Conservation (phyloP, 2,113 vertebrate genomes). For the Pollimyrus isidori region DNA sequence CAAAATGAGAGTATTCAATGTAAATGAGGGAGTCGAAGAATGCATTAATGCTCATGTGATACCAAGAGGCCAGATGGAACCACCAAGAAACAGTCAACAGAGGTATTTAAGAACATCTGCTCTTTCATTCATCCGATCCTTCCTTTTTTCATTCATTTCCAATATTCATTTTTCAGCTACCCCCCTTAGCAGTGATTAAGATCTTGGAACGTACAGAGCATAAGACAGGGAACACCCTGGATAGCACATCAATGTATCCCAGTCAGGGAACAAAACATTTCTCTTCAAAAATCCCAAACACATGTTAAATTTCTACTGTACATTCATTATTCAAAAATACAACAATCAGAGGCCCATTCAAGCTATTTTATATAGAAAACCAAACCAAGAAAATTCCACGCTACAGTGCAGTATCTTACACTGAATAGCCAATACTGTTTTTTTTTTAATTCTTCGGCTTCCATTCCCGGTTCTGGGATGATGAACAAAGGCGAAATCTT, state of each 20-base stretch:
- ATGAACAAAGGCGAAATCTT: not conserved
- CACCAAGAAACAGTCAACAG: not conserved
- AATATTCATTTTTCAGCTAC: not conserved
- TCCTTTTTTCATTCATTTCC: not conserved
- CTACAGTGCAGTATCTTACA: not conserved
- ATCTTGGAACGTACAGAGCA: not conserved
- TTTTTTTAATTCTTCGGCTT: not conserved
- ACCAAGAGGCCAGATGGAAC: not conserved
- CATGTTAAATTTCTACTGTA: not conserved
- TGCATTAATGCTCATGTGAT: not conserved
- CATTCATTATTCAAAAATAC: not conserved
- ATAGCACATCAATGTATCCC: not conserved
- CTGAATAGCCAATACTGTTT: not conserved
- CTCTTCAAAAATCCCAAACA: not conserved
- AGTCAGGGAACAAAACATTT: not conserved
- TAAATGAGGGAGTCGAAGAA: not conserved
- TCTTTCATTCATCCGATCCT: not conserved
- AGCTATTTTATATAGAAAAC: not conserved
- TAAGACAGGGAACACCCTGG: constrained; percentile 6
- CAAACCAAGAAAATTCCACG: not conserved
- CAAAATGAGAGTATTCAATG: not conserved
- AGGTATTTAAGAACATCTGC: not conserved
- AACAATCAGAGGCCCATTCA: not conserved
- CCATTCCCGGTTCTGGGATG: not conserved
- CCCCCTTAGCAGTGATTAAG: not conserved